Evolutionary conservation across 2,797 vertebrate species (phyloP), one percentile per base, ranked within the genome.

Genomic region (Tapera naevia): DNA sequence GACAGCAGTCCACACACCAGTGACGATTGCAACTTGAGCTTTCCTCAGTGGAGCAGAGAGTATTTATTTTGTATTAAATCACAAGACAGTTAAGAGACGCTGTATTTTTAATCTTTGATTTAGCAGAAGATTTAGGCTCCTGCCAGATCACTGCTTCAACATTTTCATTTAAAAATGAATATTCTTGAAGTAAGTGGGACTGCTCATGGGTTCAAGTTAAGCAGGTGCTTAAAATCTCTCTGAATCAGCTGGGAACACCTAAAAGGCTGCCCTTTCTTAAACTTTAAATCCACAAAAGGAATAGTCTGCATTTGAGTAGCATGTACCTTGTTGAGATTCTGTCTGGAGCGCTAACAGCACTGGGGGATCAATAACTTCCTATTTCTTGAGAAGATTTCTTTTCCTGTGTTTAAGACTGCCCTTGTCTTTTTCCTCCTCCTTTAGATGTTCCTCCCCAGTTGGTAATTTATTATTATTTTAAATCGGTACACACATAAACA

Each of bases 381-480:
- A 14, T 84, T 87, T 92, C 71, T 95, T 83, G 75, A 56, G 53
- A 85, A 64, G 93, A 65, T 48, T 74, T 93, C 21, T 75, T 88
- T 76, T 79, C 17, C 37, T 66, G 15, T 82, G 39, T 70, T 80
- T 83, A 33, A 70, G 53, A 48, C 28, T 83, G 17, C 0, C 17
- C 54, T 69, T 79, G 51, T 45, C 62, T 86, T 83, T 74, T 92
- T n/a, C 73, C 12, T 89, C 25, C 80, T 88, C 18, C 78, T 92
- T 91, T 65, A 86, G 79, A 86, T 88, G 37, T 57, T 70, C 74
- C 78, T 95, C 75, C 76, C 43, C 94, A 91, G 10, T 39, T 95
- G 92, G 90, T 97, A 96, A 97, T 98, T 98, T 97, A 95, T 94
- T 95, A 97, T 98, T 98, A 97, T 95, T 97, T 97, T 92, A 91